phyloP scores from a whole-genome alignment of 2,113 vertebrate species.

The Bubo scandiacus region DNA sequence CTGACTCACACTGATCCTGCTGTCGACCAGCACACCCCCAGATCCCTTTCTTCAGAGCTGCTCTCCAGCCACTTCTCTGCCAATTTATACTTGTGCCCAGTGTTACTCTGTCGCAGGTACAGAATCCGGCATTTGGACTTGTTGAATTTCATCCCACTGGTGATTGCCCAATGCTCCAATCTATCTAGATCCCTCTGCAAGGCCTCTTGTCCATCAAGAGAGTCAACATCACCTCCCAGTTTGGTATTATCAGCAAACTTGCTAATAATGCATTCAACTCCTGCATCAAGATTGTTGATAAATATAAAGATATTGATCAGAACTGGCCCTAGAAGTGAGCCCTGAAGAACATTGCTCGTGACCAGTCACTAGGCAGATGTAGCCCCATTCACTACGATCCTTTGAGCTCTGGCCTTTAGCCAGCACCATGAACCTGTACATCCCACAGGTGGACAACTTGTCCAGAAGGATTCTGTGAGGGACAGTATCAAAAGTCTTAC shows the following conservation, averaged over 20 bases:
- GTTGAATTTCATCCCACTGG: neutral
- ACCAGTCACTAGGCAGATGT: rapidly evolving
- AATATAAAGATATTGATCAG: neutral
- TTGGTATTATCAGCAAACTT: neutral
- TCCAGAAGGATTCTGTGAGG: neutral
- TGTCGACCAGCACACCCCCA: rapidly evolving
- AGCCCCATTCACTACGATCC: neutral
- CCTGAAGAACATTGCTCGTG: neutral
- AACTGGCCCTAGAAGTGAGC: neutral
- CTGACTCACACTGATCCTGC: neutral
- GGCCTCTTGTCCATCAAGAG: neutral
- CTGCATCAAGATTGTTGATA: neutral
- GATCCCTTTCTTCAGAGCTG: neutral
- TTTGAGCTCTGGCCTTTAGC: neutral
- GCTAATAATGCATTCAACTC: neutral
- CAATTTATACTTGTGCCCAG: rapidly evolving
- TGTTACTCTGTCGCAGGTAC: neutral
- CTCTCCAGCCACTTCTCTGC: neutral
- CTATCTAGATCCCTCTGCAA: neutral
- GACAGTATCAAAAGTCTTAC: neutral
- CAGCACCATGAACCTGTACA: neutral
- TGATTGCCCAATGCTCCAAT: rapidly evolving
- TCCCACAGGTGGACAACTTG: neutral
- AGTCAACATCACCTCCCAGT: neutral
- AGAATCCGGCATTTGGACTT: neutral